Conservation (phyloP, 2,113 vertebrate species). For the Piaya cayana region DNA sequence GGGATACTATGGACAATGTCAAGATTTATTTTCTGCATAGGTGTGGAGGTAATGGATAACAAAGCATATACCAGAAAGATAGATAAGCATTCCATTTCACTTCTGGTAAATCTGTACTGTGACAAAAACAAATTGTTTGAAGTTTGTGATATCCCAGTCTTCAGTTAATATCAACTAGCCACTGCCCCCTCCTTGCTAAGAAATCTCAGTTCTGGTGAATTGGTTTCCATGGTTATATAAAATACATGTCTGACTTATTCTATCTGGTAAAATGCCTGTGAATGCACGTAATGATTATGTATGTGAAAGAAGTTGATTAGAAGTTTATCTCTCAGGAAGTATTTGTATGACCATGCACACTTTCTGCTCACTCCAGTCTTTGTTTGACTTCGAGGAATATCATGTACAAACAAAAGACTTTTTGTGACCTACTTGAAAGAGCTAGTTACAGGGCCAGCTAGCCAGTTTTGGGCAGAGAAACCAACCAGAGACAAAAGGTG, state of each 20-base stretch:
- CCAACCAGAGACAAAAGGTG: neutral
- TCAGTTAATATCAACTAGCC: neutral
- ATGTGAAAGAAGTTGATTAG: neutral
- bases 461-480: neutral
- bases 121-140: neutral
- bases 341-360: neutral
- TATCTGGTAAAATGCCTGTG: neutral
- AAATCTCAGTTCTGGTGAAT: neutral
- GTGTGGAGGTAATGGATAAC: neutral
- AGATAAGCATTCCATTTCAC: neutral
- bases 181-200: neutral
- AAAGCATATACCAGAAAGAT: neutral
- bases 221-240: neutral
- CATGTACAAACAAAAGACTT: neutral
- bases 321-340: neutral
- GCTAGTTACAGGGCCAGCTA: neutral
- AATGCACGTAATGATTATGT: neutral
- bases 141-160: neutral
- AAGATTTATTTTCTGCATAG: constrained; percentile 1
- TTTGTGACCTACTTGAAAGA: neutral
- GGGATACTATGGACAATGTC: neutral
- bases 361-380: neutral
- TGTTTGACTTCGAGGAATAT: neutral
- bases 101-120: neutral
- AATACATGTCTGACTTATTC: neutral